Conservation (phyloP, 2,113 vertebrate species). For the Perognathus longimembris region DNA sequence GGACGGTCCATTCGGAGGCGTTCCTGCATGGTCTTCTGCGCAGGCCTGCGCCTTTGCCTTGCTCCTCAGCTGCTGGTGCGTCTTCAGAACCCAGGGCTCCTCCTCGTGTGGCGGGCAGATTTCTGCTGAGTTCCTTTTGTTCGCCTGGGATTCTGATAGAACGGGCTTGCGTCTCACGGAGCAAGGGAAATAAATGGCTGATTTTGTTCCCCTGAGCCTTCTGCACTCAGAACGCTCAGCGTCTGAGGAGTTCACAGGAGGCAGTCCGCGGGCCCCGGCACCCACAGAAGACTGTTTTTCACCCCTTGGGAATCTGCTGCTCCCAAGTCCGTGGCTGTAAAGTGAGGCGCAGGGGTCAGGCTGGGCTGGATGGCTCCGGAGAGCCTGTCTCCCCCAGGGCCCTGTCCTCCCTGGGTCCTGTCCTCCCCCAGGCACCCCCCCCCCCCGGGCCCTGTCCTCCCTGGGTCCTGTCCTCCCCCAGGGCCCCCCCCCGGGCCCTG, state of each 20-base stretch:
- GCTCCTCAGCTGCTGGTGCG: neutral
- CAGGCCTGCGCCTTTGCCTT: neutral
- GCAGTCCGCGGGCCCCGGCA: constrained; percentile 27
- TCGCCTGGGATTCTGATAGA: constrained; percentile 18
- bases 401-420: too few species aligned
- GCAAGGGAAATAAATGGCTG: neutral
- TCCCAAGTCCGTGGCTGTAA: constrained; percentile 61
- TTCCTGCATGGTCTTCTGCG: neutral
- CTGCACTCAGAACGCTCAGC: neutral
- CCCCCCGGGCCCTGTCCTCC: too few species aligned
- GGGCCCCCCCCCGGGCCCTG: too few species aligned
- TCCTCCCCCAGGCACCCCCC: too few species aligned
- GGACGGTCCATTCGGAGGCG: constrained; percentile 33
- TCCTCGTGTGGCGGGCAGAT: neutral
- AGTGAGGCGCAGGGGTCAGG: constrained; percentile 45
- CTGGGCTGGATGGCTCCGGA: constrained; percentile 56
- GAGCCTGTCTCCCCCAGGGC: too few species aligned
- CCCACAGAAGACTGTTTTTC: constrained; percentile 2
- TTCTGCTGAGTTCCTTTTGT: neutral
- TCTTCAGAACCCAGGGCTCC: neutral
- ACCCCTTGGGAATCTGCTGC: constrained; percentile 29
- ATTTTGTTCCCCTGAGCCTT: constrained; percentile 4
- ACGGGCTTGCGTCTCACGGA: neutral
- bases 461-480: too few species aligned
- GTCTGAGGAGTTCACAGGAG: constrained; percentile 14